Conservation (phyloP, 2,113 vertebrate species). For the Fukomys damarensis region DNA sequence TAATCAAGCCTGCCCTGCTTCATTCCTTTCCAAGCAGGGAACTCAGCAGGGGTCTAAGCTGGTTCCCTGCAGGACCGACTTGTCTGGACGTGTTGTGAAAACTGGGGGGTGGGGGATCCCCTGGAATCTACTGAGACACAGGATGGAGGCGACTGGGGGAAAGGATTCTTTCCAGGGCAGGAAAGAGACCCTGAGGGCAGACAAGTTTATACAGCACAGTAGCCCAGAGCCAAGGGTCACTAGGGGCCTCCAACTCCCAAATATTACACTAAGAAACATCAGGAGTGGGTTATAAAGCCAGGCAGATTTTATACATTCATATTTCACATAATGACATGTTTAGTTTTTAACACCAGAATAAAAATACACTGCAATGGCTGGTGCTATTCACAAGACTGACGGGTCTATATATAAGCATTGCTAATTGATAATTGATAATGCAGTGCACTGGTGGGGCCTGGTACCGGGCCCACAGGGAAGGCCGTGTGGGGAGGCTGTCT, state of each 20-base stretch:
- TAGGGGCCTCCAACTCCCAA: background rate
- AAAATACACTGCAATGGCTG: background rate
- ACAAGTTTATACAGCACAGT: background rate
- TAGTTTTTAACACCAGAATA: conserved; percentile 2
- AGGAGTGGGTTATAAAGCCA: background rate
- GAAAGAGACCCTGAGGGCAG: background rate
- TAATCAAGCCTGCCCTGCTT: background rate
- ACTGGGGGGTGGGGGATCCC: background rate
- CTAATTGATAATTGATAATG: background rate
- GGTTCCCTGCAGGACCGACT: background rate
- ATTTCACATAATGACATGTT: background rate
- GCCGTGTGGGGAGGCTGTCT: accelerated
- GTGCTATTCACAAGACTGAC: background rate
- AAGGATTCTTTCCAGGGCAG: background rate
- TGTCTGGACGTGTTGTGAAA: background rate
- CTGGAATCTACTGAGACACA: background rate
- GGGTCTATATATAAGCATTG: background rate
- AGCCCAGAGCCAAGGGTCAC: no score
- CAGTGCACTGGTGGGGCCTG: background rate
- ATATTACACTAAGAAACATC: background rate
- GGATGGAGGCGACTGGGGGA: background rate
- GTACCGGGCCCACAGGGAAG: background rate
- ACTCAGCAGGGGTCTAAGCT: background rate
- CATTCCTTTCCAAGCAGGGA: background rate
- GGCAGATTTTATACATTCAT: background rate